Evolutionary conservation across 2,113 vertebrate genomes (phyloP).

Genomic region (Corydoras maculifer): DNA sequence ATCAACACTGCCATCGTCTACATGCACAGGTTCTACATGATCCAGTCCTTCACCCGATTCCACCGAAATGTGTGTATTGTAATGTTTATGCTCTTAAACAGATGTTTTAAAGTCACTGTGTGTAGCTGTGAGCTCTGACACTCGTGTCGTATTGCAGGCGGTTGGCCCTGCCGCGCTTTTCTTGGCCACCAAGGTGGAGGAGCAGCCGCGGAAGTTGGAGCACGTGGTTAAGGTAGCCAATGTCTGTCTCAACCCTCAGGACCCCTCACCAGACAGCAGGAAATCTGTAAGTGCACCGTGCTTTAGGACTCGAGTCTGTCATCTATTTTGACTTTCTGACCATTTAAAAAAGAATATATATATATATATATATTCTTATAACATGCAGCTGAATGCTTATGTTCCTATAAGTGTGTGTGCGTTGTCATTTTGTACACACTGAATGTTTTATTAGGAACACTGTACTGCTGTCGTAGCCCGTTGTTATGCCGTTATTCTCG

Average conservation of each 20-base stretch:
- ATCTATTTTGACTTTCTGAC: no score
- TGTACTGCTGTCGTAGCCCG: no score
- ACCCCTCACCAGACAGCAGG: constrained; percentile 81
- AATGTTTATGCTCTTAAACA: not conserved
- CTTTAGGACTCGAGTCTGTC: not conserved
- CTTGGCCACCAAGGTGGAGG: constrained; percentile 93
- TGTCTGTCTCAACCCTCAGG: constrained; percentile 85
- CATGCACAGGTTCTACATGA: constrained; percentile 98
- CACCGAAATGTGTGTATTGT: constrained; percentile 85
- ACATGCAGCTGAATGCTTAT: no score
- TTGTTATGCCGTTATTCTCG: no score
- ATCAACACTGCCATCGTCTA: constrained; percentile 96
- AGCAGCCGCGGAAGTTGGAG: constrained; percentile 92
- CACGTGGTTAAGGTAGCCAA: constrained; percentile 94
- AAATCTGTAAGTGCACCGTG: constrained; percentile 74
- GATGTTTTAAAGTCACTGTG: no score
- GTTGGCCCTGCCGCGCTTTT: constrained; percentile 88
- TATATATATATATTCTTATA: no score
- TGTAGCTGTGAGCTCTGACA: not conserved
- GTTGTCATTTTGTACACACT: no score
- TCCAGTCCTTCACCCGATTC: constrained; percentile 92
- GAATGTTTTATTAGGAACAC: no score
- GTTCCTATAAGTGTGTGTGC: no score
- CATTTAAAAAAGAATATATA: no score
- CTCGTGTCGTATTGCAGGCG: constrained; percentile 57